phyloP scores from a whole-genome alignment of 2,888 invertebrate genomes.

The Unio delphinus region DNA sequence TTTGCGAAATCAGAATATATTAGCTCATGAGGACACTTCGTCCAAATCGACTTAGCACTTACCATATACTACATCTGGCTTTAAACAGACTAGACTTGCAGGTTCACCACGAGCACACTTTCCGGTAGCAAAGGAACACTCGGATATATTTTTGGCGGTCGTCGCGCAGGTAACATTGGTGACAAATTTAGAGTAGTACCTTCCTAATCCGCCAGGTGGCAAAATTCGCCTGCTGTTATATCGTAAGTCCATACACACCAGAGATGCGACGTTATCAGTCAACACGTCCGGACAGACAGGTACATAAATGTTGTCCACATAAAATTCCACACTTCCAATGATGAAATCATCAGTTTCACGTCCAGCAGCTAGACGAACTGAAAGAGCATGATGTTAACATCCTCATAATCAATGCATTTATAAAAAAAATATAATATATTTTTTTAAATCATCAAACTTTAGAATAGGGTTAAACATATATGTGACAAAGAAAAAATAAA shows the following conservation, averaged over 20 bases:
- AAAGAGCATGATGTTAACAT: not conserved
- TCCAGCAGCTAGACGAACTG: slow-evolving; percentile 24
- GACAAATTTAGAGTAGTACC: slow-evolving; percentile 5
- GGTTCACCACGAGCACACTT: slow-evolving; percentile 19
- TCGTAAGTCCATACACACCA: slow-evolving; percentile 54
- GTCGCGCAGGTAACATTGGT: slow-evolving; percentile 24
- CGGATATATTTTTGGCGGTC: slow-evolving; percentile 21
- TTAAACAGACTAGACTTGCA: slow-evolving; percentile 32
- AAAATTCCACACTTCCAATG: slow-evolving; percentile 80
- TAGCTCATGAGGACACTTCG: too few relatives aligned
- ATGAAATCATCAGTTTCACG: slow-evolving; percentile 15
- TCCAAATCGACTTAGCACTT: not conserved
- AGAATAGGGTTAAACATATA: too few relatives aligned
- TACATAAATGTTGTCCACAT: slow-evolving; percentile 82
- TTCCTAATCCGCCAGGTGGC: slow-evolving; percentile 35
- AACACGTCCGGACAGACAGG: slow-evolving; percentile 78
- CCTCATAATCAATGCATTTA: too few relatives aligned
- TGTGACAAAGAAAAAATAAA: too few relatives aligned
- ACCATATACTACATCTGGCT: slow-evolving; percentile 13
- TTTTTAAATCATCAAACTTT: too few relatives aligned
- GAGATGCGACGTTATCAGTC: slow-evolving; percentile 34
- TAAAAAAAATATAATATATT: too few relatives aligned
- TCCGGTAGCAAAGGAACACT: slow-evolving; percentile 26
- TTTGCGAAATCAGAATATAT: too few relatives aligned
- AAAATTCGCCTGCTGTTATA: slow-evolving; percentile 30